Evolutionary conservation across 1,140 invertebrate species (phyloP), one percentile per base, ranked within the genome.

Genomic region (Platyscapa corneri): DNA sequence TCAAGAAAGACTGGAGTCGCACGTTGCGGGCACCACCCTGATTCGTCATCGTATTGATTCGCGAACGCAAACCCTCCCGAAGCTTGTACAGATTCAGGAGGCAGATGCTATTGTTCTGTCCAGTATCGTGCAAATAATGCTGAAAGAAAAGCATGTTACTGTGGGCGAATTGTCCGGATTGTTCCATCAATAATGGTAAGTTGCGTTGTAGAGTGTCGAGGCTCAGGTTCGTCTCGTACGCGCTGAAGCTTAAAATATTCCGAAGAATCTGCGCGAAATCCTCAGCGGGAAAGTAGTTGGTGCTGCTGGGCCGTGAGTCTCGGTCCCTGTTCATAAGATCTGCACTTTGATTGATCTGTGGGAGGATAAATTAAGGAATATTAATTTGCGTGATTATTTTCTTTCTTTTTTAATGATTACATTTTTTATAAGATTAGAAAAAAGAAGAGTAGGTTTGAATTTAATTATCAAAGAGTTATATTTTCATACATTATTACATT

Each of bases 311-410:
- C 39, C 88, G 88, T 7, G 93, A 91, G 88, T 95, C 95, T 60
- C 76, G 30, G 3, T 74, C 37, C 56, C 64, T 78, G 42, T 60
- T 84, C 95, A 96, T 96, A 5, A 95, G 95, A 90, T 96, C 95
- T 10, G 95, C 96, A 1, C 95, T 95, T 80, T 88, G 89, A 85
- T 91, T 88, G 8, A 88, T 90, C 89, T 89, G 37, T 12, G 34
- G 23, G 53, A 70, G 3, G 37, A 70, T 18, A 6, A 37, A 37
- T 75, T 20, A 27, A 10, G 23, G 3, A 42, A 87, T 85, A 85
- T 75, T 76, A 12, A 20, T 23, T 14, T 85, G 77, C 72, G 85
- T 85, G 32, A 82, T 86, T 64, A 23, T 16, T 53, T 16, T 53
- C 7, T 46, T 46, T 46, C 12, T 46, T 46, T 5, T 10, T 14